Evolutionary conservation across 2,797 vertebrate species (phyloP).

Genomic region (Notolabrus celidotus): DNA sequence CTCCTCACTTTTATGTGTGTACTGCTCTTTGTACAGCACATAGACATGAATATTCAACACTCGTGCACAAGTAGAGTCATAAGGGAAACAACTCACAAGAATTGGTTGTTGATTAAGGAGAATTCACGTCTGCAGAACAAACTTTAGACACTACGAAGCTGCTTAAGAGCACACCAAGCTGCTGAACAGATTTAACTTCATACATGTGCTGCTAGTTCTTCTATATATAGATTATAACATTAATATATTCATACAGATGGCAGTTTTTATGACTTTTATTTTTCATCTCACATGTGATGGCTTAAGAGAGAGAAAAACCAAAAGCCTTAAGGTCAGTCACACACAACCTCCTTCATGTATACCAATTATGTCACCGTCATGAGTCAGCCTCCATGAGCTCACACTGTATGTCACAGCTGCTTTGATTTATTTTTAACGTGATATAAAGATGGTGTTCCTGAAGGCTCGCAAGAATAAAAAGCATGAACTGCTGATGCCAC

Average conservation of each 20-base stretch:
- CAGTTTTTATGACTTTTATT: slow-evolving; percentile 39
- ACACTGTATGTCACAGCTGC: slow-evolving; percentile 71
- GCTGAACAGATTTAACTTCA: slow-evolving; percentile 60
- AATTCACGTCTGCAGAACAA: slow-evolving; percentile 48
- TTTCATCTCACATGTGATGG: slow-evolving; percentile 55
- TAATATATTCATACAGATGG: slow-evolving; percentile 66
- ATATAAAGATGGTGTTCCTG: slow-evolving; percentile 46
- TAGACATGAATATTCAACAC: slow-evolving; percentile 64
- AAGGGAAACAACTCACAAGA: slow-evolving; percentile 37
- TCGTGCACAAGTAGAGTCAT: slow-evolving; percentile 54
- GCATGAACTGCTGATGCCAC: slow-evolving; percentile 47
- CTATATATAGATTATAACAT: slow-evolving; percentile 53
- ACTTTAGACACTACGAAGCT: slow-evolving; percentile 53
- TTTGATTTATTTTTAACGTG: slow-evolving; percentile 75
- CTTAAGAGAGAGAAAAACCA: slow-evolving; percentile 69
- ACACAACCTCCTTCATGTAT: slow-evolving; percentile 62
- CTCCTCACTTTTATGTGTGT: slow-evolving; percentile 43
- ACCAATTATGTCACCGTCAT: slow-evolving; percentile 70
- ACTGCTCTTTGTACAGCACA: slow-evolving; percentile 58
- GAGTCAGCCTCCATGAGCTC: slow-evolving; percentile 72
- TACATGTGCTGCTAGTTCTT: slow-evolving; percentile 71
- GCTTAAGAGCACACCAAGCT: slow-evolving; percentile 59
- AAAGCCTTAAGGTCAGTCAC: slow-evolving; percentile 77
- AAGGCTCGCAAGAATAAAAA: slow-evolving; percentile 46
- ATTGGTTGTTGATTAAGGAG: slow-evolving; percentile 37